Evolutionary conservation across 2,113 vertebrate species (phyloP).

Genomic region (Lycaon pictus): DNA sequence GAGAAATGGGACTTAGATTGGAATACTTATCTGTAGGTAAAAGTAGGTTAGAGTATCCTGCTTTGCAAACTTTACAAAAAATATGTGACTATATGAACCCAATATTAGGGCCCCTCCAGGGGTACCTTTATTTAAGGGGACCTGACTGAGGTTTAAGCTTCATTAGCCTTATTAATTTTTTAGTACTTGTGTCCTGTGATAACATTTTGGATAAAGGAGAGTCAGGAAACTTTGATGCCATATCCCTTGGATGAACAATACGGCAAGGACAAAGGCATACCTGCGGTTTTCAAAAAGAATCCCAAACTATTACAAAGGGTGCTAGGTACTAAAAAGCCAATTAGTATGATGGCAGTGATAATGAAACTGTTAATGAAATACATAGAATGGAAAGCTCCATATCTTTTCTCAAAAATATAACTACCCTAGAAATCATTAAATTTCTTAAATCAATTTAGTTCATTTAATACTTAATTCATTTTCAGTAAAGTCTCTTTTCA

Average conservation of each 20-base stretch:
- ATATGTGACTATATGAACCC: background rate
- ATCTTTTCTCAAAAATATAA: slow-evolving; percentile 55
- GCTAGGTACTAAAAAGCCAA: slow-evolving; percentile 42
- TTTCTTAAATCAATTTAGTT: slow-evolving; percentile 69
- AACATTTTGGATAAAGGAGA: background rate
- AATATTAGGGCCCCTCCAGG: background rate
- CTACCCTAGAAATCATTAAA: slow-evolving; percentile 51
- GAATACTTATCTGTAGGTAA: background rate
- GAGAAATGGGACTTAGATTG: background rate
- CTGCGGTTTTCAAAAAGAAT: background rate
- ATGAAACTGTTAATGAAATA: slow-evolving; percentile 64
- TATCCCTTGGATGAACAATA: background rate
- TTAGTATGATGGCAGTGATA: slow-evolving; percentile 57
- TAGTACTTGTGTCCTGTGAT: background rate
- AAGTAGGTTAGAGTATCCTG: background rate
- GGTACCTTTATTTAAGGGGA: background rate
- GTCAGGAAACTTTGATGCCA: background rate
- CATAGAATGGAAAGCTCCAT: slow-evolving; percentile 1
- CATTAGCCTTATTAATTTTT: slow-evolving; percentile 29
- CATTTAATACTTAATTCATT: slow-evolving; percentile 63
- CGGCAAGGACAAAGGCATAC: slow-evolving; percentile 11
- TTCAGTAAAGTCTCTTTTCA: slow-evolving; percentile 35
- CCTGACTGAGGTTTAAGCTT: background rate
- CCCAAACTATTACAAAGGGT: slow-evolving; percentile 23
- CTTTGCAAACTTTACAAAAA: background rate